Percentiles rank a stretch among this genome's conserved stretches.
These are phyloP conservation scores for Acanthosepion esculentum DNA, from an alignment of 2,888 invertebrate species.

Conservation along the genomic window DNA sequence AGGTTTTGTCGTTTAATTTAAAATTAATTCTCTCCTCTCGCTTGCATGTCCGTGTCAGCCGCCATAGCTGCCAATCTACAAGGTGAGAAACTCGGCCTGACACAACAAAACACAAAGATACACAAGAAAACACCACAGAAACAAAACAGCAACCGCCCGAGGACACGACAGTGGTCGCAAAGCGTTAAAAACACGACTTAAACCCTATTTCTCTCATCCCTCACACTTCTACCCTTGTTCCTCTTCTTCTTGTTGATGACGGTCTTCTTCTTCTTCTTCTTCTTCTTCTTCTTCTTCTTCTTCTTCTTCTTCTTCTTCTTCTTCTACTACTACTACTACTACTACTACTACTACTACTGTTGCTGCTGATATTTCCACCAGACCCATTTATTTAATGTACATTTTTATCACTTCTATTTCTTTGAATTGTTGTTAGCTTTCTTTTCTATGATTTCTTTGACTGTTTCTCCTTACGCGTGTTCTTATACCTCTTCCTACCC, in stretches of 20 bases:
- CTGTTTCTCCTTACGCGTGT: background rate
- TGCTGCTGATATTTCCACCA: too few relatives aligned
- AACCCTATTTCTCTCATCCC: too few relatives aligned
- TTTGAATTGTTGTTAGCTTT: too few relatives aligned
- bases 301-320: too few relatives aligned
- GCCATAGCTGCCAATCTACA: background rate
- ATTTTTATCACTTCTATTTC: too few relatives aligned
- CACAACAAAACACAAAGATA: constrained; percentile 1
- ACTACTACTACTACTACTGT: too few relatives aligned
- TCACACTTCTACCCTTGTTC: background rate
- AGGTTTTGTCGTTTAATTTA: constrained; percentile 46
- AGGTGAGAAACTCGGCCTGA: background rate
- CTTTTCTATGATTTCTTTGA: too few relatives aligned
- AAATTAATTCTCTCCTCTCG: constrained; percentile 39
- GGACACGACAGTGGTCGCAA: background rate
- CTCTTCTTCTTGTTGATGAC: background rate
- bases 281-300: background rate
- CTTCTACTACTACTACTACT: background rate
- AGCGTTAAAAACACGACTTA: constrained; percentile 6
- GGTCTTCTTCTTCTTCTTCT: background rate
- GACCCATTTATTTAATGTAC: too few relatives aligned
- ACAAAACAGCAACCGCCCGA: background rate
- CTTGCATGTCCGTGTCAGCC: background rate
- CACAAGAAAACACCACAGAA: background rate
- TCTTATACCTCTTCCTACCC: background rate